These are phyloP conservation scores for Spilarctia lutea DNA, from an alignment of 2,888 invertebrate genomes.

Conservation along the genomic window DNA sequence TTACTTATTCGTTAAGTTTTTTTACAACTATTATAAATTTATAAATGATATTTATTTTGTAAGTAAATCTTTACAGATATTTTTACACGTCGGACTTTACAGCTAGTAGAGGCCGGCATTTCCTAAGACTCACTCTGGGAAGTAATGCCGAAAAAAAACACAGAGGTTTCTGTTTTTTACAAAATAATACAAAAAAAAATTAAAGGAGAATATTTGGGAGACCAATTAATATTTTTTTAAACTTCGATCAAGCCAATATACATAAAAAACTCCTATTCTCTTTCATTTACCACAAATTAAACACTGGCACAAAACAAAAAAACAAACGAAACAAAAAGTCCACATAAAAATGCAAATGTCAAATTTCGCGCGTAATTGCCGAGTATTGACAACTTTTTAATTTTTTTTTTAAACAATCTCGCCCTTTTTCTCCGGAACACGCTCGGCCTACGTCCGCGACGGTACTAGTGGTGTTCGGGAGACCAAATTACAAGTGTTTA, in stretches of 20 bases:
- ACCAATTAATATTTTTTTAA: neutral
- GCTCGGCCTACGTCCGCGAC: slow-evolving; percentile 46
- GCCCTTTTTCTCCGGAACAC: slow-evolving; percentile 39
- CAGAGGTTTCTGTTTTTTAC: too few relatives aligned
- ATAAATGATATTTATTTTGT: too few relatives aligned
- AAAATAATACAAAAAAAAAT: too few relatives aligned
- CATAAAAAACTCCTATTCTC: slow-evolving; percentile 20
- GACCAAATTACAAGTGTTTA: slow-evolving; percentile 67
- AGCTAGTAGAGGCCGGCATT: too few relatives aligned
- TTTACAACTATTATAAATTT: too few relatives aligned
- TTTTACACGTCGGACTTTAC: too few relatives aligned
- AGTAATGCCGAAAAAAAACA: too few relatives aligned
- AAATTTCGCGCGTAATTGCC: slow-evolving; percentile 39
- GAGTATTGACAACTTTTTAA: slow-evolving; percentile 8
- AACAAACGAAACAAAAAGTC: slow-evolving; percentile 1
- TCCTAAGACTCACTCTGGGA: too few relatives aligned
- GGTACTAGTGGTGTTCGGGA: slow-evolving; percentile 53
- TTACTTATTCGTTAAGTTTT: neutral
- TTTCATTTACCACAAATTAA: slow-evolving; percentile 15
- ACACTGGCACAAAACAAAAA: slow-evolving; percentile 16
- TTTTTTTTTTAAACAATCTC: slow-evolving; percentile 27
- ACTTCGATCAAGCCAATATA: neutral
- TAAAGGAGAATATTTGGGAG: neutral
- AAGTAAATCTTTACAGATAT: too few relatives aligned
- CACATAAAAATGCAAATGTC: slow-evolving; percentile 25